These are phyloP conservation scores for Corythucha ciliata DNA, from an alignment of 2,888 invertebrate species.

Conservation along the genomic window DNA sequence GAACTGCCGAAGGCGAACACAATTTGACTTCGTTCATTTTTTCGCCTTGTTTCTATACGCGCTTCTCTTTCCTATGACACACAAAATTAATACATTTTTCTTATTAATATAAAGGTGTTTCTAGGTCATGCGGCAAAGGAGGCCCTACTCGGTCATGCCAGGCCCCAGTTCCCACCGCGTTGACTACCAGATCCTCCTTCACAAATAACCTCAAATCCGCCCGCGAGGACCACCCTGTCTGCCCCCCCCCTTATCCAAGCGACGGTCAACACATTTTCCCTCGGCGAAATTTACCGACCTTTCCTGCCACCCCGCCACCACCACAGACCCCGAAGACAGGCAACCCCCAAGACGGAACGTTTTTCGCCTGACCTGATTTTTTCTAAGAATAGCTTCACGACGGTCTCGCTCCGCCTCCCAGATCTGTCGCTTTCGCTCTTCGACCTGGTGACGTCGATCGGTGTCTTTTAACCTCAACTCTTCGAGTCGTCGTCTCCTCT, in stretches of 20 bases:
- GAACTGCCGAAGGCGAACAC: slow-evolving; percentile 88
- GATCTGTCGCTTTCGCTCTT: slow-evolving; percentile 80
- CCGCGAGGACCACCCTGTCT: too few species aligned
- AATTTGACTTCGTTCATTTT: slow-evolving; percentile 61
- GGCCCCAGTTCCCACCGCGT: too few species aligned
- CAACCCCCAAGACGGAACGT: too few species aligned
- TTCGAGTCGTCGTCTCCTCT: slow-evolving; percentile 69
- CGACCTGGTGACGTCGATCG: slow-evolving; percentile 51
- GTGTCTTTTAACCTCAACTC: slow-evolving; percentile 70
- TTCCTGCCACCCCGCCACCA: too few species aligned
- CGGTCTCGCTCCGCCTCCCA: slow-evolving; percentile 81
- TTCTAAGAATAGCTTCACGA: slow-evolving; percentile 73
- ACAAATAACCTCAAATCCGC: too few species aligned
- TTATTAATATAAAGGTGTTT: background rate
- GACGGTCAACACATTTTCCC: too few species aligned
- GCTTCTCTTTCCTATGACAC: slow-evolving; percentile 58
- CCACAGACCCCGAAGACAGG: too few species aligned
- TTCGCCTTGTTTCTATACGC: slow-evolving; percentile 67
- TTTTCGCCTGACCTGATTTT: slow-evolving; percentile 60
- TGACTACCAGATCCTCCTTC: too few species aligned
- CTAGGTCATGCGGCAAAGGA: too few species aligned
- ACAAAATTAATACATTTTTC: slow-evolving; percentile 6
- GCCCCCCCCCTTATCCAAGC: too few species aligned
- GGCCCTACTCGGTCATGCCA: too few species aligned
- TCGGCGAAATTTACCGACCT: too few species aligned